Conservation (phyloP, 2,888 invertebrate genomes). For the Mermis nigrescens region DNA sequence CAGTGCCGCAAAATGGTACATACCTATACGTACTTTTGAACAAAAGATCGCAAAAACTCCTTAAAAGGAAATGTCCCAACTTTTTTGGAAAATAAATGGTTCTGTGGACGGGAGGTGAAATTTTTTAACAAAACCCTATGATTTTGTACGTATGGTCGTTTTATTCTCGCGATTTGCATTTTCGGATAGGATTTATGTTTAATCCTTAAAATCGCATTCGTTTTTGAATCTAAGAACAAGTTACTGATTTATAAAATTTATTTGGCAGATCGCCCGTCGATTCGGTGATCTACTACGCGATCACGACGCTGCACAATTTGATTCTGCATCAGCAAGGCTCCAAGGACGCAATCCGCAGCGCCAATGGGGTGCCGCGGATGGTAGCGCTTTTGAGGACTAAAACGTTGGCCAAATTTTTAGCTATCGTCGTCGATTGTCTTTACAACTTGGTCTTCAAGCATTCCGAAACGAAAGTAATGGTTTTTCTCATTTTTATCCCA, state of each 20-base stretch:
- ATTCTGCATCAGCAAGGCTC: slow-evolving; percentile 91
- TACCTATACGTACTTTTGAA: too few species aligned
- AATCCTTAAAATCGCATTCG: too few species aligned
- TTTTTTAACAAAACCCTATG: too few species aligned
- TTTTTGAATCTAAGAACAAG: background rate
- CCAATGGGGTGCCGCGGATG: slow-evolving; percentile 67
- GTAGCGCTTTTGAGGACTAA: slow-evolving; percentile 48
- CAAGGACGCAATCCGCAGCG: slow-evolving; percentile 87
- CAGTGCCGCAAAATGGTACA: too few species aligned
- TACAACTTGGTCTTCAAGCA: slow-evolving; percentile 83
- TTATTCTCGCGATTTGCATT: too few species aligned
- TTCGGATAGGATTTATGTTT: slow-evolving; percentile 41
- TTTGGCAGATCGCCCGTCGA: slow-evolving; percentile 65
- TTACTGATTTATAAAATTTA: background rate
- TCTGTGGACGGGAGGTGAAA: too few species aligned
- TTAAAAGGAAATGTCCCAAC: too few species aligned
- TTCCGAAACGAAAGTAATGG: slow-evolving; percentile 63
- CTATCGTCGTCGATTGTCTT: slow-evolving; percentile 90
- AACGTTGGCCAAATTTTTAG: slow-evolving; percentile 58
- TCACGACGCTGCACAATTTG: slow-evolving; percentile 90
- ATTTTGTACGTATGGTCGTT: too few species aligned
- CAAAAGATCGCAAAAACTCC: too few species aligned
- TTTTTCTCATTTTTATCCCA: background rate
- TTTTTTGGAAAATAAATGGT: too few species aligned
- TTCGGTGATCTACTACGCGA: slow-evolving; percentile 90